These are phyloP conservation scores for Drosophila fulvimacula DNA, from an alignment of 2,888 invertebrate genomes.

Conservation along the genomic window DNA sequence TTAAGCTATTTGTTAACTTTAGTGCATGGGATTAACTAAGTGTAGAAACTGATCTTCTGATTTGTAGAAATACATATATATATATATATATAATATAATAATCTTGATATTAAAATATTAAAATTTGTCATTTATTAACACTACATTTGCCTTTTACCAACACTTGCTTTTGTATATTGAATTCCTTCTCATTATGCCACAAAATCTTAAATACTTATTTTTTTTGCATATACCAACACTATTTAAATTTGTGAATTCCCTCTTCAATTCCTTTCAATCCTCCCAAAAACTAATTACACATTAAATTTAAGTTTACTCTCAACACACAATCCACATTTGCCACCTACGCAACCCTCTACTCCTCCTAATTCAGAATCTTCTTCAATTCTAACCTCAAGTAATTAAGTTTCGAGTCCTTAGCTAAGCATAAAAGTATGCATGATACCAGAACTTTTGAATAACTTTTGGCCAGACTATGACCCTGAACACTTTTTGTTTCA, in stretches of 20 bases:
- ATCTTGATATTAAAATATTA: too few relatives aligned
- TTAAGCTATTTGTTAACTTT: conserved; percentile 21
- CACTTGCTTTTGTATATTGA: not conserved
- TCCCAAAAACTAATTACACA: not conserved
- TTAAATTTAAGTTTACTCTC: not conserved
- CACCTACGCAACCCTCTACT: not conserved
- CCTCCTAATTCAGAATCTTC: not conserved
- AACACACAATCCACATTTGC: not conserved
- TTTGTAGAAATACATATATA: too few relatives aligned
- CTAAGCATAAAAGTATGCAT: conserved; percentile 9
- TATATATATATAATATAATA: not conserved
- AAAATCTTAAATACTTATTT: too few relatives aligned
- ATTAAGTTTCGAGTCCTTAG: conserved; percentile 28
- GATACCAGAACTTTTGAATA: conserved; percentile 21
- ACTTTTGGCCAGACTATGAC: conserved; percentile 23
- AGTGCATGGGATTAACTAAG: not conserved
- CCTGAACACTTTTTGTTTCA: conserved; percentile 2
- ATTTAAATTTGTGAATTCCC: not conserved
- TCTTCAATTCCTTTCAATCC: not conserved
- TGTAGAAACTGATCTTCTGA: not conserved
- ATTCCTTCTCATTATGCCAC: not conserved
- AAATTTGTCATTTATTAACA: not conserved
- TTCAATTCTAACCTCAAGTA: conserved; percentile 10
- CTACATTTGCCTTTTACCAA: not conserved
- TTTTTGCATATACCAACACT: conserved; percentile 3